Base-by-base conservation (phyloP, 2,888 invertebrate species). In the Trachelus iudaicus region DNA sequence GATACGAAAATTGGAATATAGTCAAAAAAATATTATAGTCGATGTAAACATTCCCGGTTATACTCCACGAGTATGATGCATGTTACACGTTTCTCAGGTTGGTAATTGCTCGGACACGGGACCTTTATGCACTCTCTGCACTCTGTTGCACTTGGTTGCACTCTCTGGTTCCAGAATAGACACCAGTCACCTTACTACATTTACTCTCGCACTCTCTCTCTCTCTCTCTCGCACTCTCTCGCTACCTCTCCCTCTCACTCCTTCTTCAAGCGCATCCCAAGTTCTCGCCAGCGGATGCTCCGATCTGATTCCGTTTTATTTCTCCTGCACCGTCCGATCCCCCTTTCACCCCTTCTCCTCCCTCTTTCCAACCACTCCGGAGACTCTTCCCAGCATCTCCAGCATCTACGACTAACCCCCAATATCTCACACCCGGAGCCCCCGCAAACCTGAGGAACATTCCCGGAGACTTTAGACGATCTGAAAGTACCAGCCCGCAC, bases 231-330 rank as follows among this genome's bases (percentile, higher is more conserved):
- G 0, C 40, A 56, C 23, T 9, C n/a, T 37, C 33, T 82, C 81
- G 77, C 83, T 79, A 23, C 9, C 40, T 56, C 56, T 56, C 9
- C 23, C 56, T 56, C 56, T 56, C 56, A 3, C 56, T 23, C 56
- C 15, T 30, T 11, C n/a, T 33, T 30, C 82, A 81, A 77, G 71
- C 31, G 13, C 71, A 31, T 71, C 71, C 83, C 79, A 78, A 73
- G 73, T 73, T 56, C 80, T 77, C 78, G 76, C 56, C 23, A 9
- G 76, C 84, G 85, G 84, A 85, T 83, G 83, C 85, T 82, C 83
- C 85, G 88, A 89, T 87, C 87, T 86, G 86, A 86, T 87, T 86
- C 86, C 81, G 81, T 86, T 86, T 88, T 87, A 84, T 84, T 89
- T 87, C 87, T 37, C 30, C 74, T 31, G 15, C 34, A 33, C 75